A percentile compares a stretch with the other conserved stretches of the same genome.
Conservation (phyloP, 2,113 vertebrate genomes). For the Calypte anna region DNA sequence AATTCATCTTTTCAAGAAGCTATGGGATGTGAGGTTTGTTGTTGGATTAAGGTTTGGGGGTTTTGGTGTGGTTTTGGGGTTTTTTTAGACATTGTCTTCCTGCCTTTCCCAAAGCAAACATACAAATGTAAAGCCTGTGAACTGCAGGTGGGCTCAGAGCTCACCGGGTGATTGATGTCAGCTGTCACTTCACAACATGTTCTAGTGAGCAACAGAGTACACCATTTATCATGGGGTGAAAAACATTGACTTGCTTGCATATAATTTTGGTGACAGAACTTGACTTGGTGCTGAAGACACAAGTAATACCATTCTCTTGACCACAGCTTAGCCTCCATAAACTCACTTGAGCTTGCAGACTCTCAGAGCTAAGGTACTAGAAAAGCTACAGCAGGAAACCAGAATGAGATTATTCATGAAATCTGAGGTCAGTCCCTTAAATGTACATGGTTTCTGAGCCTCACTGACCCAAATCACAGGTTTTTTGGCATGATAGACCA, state of each 20-base stretch:
- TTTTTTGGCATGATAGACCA: background rate
- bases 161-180: background rate
- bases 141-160: background rate
- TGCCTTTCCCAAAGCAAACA: background rate
- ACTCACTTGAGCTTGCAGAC: background rate
- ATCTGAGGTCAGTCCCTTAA: background rate
- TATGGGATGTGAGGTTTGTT: background rate
- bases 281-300: background rate
- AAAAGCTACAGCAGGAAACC: background rate
- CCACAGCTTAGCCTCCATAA: background rate
- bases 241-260: background rate
- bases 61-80: too few relatives aligned
- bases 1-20: background rate
- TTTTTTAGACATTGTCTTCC: background rate
- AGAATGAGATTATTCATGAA: background rate
- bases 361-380: background rate
- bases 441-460: background rate
- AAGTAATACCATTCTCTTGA: background rate
- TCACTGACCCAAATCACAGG: background rate
- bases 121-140: background rate
- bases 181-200: background rate
- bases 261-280: background rate
- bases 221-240: background rate
- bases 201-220: background rate
- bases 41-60: accelerated